Conservation (phyloP, 2,888 invertebrate genomes). For the Leucozona laternaria region DNA sequence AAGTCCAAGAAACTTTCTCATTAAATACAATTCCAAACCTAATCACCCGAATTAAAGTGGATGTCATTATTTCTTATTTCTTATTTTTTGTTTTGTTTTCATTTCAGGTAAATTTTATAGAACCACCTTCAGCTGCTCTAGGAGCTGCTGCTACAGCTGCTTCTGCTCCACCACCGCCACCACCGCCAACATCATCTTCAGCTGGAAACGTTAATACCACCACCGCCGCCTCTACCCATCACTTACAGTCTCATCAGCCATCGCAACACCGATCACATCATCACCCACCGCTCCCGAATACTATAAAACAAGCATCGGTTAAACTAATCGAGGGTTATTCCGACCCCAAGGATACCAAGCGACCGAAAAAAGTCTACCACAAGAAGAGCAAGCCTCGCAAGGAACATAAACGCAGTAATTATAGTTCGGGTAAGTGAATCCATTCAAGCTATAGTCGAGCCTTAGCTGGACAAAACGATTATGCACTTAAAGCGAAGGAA, state of each 20-base stretch:
- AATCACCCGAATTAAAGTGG: conserved; percentile 55
- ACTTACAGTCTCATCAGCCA: conserved; percentile 79
- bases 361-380: conserved; percentile 82
- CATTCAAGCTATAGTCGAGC: conserved; percentile 44
- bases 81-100: conserved; percentile 9
- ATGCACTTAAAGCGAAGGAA: conserved; percentile 32
- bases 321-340: conserved; percentile 83
- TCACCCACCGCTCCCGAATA: conserved; percentile 80
- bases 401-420: conserved; percentile 81
- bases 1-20: background rate
- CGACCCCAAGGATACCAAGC: conserved; percentile 83
- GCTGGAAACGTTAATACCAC: conserved; percentile 71
- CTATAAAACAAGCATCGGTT: conserved; percentile 82
- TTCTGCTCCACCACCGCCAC: conserved; percentile 75
- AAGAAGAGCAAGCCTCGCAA: conserved; percentile 81
- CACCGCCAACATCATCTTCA: conserved; percentile 78
- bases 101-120: conserved; percentile 78
- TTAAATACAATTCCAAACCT: conserved; percentile 1
- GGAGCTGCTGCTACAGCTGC: conserved; percentile 56
- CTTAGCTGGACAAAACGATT: conserved; percentile 76
- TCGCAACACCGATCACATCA: conserved; percentile 76
- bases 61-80: conserved; percentile 44
- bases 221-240: conserved; percentile 76
- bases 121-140: conserved; percentile 76
- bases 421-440: conserved; percentile 82